A percentile compares a stretch with the other conserved stretches of the same genome.
phyloP scores from a whole-genome alignment of 2,888 invertebrate genomes.

The Phlogophora meticulosa region DNA sequence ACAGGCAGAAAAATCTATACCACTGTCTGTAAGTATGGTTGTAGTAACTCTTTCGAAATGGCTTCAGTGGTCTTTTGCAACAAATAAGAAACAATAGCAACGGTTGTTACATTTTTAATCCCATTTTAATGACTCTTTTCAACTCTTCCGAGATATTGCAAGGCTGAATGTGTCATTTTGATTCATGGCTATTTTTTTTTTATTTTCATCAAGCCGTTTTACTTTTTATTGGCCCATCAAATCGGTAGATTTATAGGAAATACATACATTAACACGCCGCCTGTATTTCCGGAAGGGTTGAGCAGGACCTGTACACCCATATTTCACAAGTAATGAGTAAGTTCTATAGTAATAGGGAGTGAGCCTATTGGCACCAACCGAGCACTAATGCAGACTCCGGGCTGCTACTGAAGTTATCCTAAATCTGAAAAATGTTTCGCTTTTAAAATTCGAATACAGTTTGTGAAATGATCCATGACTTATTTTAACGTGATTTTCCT shows the following conservation, averaged over 20 bases:
- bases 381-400: too few species aligned
- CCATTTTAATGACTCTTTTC: not conserved
- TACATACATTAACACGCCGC: not conserved
- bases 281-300: too few species aligned
- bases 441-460: not conserved
- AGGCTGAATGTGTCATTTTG: not conserved
- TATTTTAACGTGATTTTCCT: not conserved
- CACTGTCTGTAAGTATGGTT: slow-evolving; percentile 90
- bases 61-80: slow-evolving; percentile 8
- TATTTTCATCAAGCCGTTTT: not conserved
- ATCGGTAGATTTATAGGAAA: not conserved
- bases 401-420: too few species aligned
- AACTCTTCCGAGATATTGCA: slow-evolving; percentile 14
- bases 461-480: not conserved
- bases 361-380: too few species aligned
- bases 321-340: too few species aligned
- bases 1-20: slow-evolving; percentile 92
- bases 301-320: too few species aligned
- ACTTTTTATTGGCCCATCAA: not conserved
- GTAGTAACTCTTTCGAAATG: not conserved
- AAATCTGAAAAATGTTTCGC: not conserved
- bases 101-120: not conserved
- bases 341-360: too few species aligned
- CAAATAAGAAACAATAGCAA: slow-evolving; percentile 22
- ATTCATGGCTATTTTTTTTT: not conserved